phyloP scores from a whole-genome alignment of 92 coral and sea anemone species.

The Actinernus sp. region DNA sequence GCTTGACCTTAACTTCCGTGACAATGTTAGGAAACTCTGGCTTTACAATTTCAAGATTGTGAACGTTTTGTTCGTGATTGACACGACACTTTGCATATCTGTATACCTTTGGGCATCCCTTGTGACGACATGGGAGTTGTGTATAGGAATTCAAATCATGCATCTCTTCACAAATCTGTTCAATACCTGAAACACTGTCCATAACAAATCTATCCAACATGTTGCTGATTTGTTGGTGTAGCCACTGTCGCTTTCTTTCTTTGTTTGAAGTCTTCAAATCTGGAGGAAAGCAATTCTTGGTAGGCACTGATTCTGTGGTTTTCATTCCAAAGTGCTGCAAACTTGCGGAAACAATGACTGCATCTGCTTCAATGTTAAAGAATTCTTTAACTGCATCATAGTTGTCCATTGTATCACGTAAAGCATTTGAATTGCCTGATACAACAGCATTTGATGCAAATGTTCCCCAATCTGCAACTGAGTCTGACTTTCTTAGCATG shows the following conservation, averaged over 20 bases:
- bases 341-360: conserved; percentile 32
- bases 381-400: conserved; percentile 50
- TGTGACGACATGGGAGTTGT: conserved; percentile 11
- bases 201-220: conserved; percentile 51
- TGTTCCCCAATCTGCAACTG: conserved; percentile 58
- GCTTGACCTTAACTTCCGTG: not conserved
- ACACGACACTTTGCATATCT: conserved; percentile 40
- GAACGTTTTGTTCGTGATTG: conserved; percentile 28
- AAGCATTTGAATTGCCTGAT: conserved; percentile 42
- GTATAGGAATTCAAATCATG: conserved; percentile 4
- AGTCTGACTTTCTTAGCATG: conserved; percentile 27
- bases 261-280: conserved; percentile 11
- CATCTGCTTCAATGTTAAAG: conserved; percentile 33
- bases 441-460: conserved; percentile 65
- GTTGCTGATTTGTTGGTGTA: conserved; percentile 19
- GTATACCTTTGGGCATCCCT: conserved; percentile 8
- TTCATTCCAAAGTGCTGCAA: conserved; percentile 54
- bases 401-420: conserved; percentile 16
- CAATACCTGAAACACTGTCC: conserved; percentile 11
- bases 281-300: not conserved
- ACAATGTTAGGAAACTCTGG: no score
- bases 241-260: conserved; percentile 27
- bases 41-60: conserved; percentile 22
- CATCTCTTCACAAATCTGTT: not conserved
- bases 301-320: conserved; percentile 4